Evolutionary conservation across 1,140 invertebrate species (phyloP).

Genomic region (Pogonomyrmex barbatus): DNA sequence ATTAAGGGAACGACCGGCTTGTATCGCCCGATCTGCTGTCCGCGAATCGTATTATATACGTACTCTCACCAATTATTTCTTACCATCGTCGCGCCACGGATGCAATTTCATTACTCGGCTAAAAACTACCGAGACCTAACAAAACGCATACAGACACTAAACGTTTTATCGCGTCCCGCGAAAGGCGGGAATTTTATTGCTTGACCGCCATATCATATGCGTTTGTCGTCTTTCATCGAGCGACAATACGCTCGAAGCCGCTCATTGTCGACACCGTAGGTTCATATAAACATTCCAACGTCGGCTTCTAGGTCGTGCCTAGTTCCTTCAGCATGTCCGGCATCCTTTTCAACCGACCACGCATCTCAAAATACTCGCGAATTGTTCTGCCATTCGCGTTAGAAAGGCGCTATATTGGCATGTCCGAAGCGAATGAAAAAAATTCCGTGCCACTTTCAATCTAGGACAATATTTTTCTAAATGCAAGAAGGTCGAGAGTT

Average conservation of each 20-base stretch:
- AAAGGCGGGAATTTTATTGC: slow-evolving; percentile 11
- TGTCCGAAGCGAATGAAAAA: not conserved
- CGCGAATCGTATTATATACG: not conserved
- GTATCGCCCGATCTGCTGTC: not conserved
- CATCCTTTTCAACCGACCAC: slow-evolving; percentile 13
- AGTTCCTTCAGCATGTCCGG: slow-evolving; percentile 9
- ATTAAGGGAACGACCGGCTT: slow-evolving; percentile 45
- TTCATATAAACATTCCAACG: slow-evolving; percentile 18
- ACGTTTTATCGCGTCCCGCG: not conserved
- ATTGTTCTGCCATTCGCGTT: slow-evolving; percentile 17
- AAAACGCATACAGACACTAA: slow-evolving; percentile 36
- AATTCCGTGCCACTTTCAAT: slow-evolving; percentile 22
- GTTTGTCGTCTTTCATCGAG: slow-evolving; percentile 1
- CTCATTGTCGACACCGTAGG: not conserved
- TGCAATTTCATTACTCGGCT: slow-evolving; percentile 24
- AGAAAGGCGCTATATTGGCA: slow-evolving; percentile 21
- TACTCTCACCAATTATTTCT: slow-evolving; percentile 36
- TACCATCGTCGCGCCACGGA: not conserved
- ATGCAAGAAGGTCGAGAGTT: not conserved
- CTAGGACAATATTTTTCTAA: slow-evolving; percentile 10
- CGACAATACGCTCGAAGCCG: slow-evolving; percentile 21
- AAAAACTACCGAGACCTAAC: not conserved
- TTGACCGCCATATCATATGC: slow-evolving; percentile 10
- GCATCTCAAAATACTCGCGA: slow-evolving; percentile 4
- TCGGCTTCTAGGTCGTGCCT: slow-evolving; percentile 23